Percentiles rank a stretch among this genome's conserved stretches.
These are phyloP conservation scores for Promerops cafer DNA, from an alignment of 2,113 vertebrate species.

Conservation along the genomic window DNA sequence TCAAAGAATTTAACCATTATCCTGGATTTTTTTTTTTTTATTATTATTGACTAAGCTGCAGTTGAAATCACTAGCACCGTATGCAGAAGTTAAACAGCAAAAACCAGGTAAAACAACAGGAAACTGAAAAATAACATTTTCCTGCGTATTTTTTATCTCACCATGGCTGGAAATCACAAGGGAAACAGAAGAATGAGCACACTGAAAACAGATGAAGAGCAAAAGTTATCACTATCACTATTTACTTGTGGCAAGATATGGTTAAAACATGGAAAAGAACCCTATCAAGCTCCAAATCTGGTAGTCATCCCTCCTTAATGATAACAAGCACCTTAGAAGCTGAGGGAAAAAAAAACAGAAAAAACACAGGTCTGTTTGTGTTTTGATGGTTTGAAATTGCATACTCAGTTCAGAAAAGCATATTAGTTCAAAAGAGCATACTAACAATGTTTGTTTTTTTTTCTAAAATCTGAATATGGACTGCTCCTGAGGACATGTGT, in stretches of 20 bases:
- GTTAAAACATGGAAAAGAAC: background rate
- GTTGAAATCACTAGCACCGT: accelerated
- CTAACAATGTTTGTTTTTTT: accelerated
- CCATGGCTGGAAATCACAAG: background rate
- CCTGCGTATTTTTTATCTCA: background rate
- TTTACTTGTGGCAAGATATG: background rate
- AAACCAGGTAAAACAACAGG: background rate
- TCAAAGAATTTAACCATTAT: background rate
- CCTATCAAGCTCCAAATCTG: background rate
- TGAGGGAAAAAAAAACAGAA: background rate
- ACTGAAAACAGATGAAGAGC: background rate
- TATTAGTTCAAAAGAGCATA: background rate
- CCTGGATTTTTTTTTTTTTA: background rate
- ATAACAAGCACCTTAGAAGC: background rate
- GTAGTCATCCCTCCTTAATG: background rate
- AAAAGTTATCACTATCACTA: background rate
- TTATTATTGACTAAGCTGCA: background rate
- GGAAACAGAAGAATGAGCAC: background rate
- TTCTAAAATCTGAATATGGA: background rate
- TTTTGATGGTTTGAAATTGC: background rate
- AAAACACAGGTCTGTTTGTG: background rate
- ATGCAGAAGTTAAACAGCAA: background rate
- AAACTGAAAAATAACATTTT: background rate
- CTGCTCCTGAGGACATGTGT: background rate
- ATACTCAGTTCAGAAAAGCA: background rate